Evolutionary conservation across 2,797 vertebrate species (phyloP).

Genomic region (Sebastes kiyomatsui): DNA sequence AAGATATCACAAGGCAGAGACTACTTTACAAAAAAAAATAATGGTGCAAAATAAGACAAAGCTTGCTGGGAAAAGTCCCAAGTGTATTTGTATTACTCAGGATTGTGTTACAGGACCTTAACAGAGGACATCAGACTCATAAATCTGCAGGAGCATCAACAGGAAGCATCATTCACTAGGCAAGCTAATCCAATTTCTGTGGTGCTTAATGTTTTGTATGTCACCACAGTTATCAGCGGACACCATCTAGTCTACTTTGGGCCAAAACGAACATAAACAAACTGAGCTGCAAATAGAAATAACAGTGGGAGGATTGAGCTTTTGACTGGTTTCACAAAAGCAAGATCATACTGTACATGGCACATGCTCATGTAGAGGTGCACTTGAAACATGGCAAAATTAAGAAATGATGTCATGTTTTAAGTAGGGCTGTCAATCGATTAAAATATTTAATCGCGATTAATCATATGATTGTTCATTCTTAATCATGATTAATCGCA

Average conservation of each 20-base stretch:
- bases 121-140: constrained; percentile 48
- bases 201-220: constrained; percentile 47
- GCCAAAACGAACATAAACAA: constrained; percentile 33
- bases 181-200: constrained; percentile 67
- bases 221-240: constrained; percentile 55
- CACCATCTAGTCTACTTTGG: constrained; percentile 40
- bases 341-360: neutral
- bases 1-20: constrained; percentile 14
- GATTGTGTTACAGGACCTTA: constrained; percentile 50
- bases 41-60: constrained; percentile 34
- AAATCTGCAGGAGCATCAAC: constrained; percentile 52
- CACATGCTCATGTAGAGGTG: neutral
- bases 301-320: neutral
- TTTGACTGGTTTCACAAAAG: constrained; percentile 5
- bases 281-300: constrained; percentile 21
- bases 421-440: neutral
- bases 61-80: constrained; percentile 23
- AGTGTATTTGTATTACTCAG: constrained; percentile 36
- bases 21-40: constrained; percentile 7
- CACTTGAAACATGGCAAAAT: neutral
- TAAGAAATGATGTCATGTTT: neutral
- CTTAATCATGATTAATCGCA: too few species aligned
- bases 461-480: too few species aligned
- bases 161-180: constrained; percentile 46
- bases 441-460: too few species aligned